phyloP scores from a whole-genome alignment of 2,113 vertebrate genomes.

The Sylvicapra grimmia region DNA sequence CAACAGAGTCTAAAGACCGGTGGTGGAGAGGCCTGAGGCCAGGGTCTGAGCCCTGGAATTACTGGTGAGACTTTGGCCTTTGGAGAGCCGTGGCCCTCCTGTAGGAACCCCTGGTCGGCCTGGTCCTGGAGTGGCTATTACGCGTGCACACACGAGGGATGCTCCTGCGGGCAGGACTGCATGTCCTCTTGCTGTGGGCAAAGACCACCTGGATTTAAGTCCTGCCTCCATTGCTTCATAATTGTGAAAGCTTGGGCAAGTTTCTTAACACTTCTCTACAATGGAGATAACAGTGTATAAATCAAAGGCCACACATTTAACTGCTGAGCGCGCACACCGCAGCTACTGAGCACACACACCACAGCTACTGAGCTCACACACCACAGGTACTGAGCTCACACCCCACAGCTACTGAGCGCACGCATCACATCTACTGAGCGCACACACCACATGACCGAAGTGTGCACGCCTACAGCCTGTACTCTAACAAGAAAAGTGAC shows the following conservation, averaged over 20 bases:
- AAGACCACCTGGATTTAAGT: not conserved
- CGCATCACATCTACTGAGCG: not conserved
- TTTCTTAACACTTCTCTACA: not conserved
- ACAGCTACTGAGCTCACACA: fast-evolving
- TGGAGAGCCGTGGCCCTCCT: not conserved
- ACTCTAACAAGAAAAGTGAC: not conserved
- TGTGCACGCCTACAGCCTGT: not conserved
- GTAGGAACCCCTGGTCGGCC: not conserved
- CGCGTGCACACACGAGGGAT: not conserved
- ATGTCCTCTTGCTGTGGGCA: not conserved
- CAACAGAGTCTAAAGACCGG: not conserved
- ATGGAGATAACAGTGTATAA: not conserved
- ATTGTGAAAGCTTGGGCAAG: not conserved
- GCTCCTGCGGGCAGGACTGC: not conserved
- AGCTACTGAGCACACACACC: not conserved
- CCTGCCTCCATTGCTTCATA: not conserved
- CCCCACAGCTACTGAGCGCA: not conserved
- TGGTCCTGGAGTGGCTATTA: not conserved
- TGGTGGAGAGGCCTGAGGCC: not conserved
- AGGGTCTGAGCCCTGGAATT: not conserved
- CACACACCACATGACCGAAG: not conserved
- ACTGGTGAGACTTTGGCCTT: not conserved
- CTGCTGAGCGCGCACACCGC: too few species aligned
- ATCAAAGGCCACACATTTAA: not conserved
- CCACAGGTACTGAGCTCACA: not conserved